Evolutionary conservation across 2,888 invertebrate genomes (phyloP).

Genomic region (Pogonocherus hispidulus): DNA sequence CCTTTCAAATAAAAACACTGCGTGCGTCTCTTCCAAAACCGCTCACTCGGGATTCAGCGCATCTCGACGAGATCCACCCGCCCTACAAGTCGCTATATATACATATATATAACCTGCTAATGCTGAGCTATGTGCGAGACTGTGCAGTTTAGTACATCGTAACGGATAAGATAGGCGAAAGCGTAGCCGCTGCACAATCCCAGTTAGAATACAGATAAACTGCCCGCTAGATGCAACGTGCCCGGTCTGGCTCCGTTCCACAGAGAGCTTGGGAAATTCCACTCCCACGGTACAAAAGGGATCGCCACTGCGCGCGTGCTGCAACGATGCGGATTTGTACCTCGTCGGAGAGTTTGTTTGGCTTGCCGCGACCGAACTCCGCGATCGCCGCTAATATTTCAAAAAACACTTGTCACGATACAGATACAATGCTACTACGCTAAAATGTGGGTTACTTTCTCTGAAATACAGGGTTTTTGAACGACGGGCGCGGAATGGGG

Average conservation of each 20-base stretch:
- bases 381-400: constrained; percentile 23
- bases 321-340: constrained; percentile 7
- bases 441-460: constrained; percentile 32
- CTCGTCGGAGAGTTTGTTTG: too few relatives aligned
- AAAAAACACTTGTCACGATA: constrained; percentile 32
- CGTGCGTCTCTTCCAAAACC: constrained; percentile 33
- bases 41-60: constrained; percentile 35
- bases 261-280: constrained; percentile 19
- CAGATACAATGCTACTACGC: constrained; percentile 35
- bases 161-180: constrained; percentile 33
- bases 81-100: constrained; percentile 52
- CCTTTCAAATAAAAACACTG: constrained; percentile 30
- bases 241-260: constrained; percentile 11
- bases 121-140: constrained; percentile 50
- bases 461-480: constrained; percentile 30
- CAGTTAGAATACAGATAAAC: constrained; percentile 15
- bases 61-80: constrained; percentile 36
- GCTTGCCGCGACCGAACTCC: constrained; percentile 3
- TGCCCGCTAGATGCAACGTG: constrained; percentile 20
- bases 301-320: not conserved
- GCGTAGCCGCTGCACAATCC: constrained; percentile 37
- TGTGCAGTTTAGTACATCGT: constrained; percentile 27
- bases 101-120: constrained; percentile 48
- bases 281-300: not conserved
- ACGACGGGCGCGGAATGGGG: too few relatives aligned